These are phyloP conservation scores for Coturnix japonica DNA, from an alignment of 2,113 vertebrate species.

Conservation along the genomic window DNA sequence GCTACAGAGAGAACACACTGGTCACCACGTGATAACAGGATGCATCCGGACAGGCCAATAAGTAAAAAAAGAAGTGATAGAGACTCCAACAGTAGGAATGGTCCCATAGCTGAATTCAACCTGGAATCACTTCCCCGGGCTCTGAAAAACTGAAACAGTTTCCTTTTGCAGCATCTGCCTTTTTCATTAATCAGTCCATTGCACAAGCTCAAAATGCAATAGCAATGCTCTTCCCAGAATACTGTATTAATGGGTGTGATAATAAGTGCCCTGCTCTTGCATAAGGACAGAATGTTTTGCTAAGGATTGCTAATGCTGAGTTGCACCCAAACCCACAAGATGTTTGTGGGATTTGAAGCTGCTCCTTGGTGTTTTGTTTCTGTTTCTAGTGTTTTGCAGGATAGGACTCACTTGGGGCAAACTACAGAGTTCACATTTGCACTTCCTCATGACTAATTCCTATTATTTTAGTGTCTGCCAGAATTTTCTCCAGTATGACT, in stretches of 20 bases:
- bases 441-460: constrained; percentile 61
- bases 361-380: constrained; percentile 18
- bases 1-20: not conserved
- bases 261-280: constrained; percentile 9
- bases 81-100: not conserved
- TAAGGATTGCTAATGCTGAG: constrained; percentile 43
- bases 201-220: constrained; percentile 41
- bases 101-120: not conserved
- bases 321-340: constrained; percentile 60
- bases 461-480: constrained; percentile 19
- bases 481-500: constrained; percentile 24
- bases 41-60: not conserved
- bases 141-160: not conserved
- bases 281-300: constrained; percentile 50
- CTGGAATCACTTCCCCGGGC: not conserved
- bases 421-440: not conserved
- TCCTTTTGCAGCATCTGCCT: not conserved
- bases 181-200: constrained; percentile 18
- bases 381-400: not conserved
- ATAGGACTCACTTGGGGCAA: not conserved
- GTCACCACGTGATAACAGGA: constrained; percentile 16
- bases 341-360: constrained; percentile 49
- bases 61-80: not conserved
- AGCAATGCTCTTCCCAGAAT: constrained; percentile 49
- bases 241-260: constrained; percentile 30